A percentile compares a stretch with the other conserved stretches of the same genome.
phyloP scores from a whole-genome alignment of 2,888 invertebrate genomes.

The Chalcosyrphus nemorum region DNA sequence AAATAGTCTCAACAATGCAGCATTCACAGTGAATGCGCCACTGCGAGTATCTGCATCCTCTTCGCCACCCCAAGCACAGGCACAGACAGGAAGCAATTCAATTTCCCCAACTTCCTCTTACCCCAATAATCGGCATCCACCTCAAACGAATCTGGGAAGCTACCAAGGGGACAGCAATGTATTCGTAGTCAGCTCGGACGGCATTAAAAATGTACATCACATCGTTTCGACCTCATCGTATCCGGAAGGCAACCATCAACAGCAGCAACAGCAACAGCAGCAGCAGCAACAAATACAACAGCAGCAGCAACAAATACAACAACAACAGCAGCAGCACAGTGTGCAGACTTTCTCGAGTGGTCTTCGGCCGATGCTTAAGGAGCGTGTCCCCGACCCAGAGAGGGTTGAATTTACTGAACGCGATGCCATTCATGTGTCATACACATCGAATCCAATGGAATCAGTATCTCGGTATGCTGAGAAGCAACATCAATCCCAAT shows the following conservation, averaged over 20 bases:
- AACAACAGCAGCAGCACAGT: background rate
- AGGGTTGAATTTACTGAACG: constrained; percentile 80
- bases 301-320: too few species aligned
- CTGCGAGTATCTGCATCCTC: constrained; percentile 50
- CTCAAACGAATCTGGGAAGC: constrained; percentile 74
- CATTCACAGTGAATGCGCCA: constrained; percentile 64
- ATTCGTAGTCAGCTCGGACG: constrained; percentile 79
- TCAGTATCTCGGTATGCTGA: constrained; percentile 57
- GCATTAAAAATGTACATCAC: constrained; percentile 78
- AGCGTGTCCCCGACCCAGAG: constrained; percentile 75
- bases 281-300: too few species aligned
- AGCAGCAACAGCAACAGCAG: constrained; percentile 26
- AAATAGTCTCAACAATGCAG: constrained; percentile 37
- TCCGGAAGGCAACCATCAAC: constrained; percentile 53
- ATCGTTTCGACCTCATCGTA: constrained; percentile 75
- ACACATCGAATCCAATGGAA: constrained; percentile 77
- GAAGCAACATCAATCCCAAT: constrained; percentile 22
- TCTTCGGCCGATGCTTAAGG: constrained; percentile 39
- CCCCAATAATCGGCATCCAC: constrained; percentile 62
- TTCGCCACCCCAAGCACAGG: constrained; percentile 64
- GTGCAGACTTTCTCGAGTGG: constrained; percentile 52
- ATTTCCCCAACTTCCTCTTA: constrained; percentile 76
- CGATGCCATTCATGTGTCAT: constrained; percentile 79
- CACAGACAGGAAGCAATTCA: constrained; percentile 75
- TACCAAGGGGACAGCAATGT: constrained; percentile 78